These are phyloP conservation scores for Neomicropteryx cornuta DNA, from an alignment of 1,140 invertebrate genomes.

Conservation along the genomic window DNA sequence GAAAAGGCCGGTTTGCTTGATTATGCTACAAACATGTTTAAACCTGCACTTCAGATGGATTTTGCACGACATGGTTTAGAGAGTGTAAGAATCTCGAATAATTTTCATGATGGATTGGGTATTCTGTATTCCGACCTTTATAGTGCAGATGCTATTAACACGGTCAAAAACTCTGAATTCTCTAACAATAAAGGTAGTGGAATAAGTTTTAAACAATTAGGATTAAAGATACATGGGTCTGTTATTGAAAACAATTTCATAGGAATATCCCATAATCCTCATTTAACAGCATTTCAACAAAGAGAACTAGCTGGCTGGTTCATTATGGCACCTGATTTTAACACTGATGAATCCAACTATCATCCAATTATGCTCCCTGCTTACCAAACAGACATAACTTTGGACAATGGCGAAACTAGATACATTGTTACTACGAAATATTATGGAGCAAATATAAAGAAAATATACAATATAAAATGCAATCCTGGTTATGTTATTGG, in stretches of 20 bases:
- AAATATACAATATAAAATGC: constrained; percentile 49
- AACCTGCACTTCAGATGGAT: constrained; percentile 91
- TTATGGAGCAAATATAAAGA: constrained; percentile 42
- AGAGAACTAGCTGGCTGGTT: constrained; percentile 91
- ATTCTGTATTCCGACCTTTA: constrained; percentile 84
- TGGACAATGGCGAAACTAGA: constrained; percentile 62
- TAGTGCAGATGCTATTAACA: constrained; percentile 72
- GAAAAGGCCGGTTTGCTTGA: constrained; percentile 91
- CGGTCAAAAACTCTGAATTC: constrained; percentile 82
- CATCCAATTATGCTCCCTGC: constrained; percentile 56
- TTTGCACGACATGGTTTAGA: constrained; percentile 88
- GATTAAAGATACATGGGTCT: constrained; percentile 65
- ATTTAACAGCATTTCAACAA: constrained; percentile 71
- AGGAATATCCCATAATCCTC: constrained; percentile 88
- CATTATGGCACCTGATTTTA: constrained; percentile 49
- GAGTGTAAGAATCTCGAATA: constrained; percentile 67
- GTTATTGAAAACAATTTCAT: constrained; percentile 74
- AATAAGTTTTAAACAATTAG: constrained; percentile 78
- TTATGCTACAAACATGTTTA: constrained; percentile 81
- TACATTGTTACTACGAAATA: constrained; percentile 63
- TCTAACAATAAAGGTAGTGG: constrained; percentile 78
- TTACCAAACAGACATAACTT: constrained; percentile 46
- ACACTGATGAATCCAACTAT: constrained; percentile 55
- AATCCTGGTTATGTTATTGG: constrained; percentile 67
- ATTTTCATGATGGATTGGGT: constrained; percentile 79